Conservation (phyloP, 2,888 invertebrate genomes). For the Empis stercorea region DNA sequence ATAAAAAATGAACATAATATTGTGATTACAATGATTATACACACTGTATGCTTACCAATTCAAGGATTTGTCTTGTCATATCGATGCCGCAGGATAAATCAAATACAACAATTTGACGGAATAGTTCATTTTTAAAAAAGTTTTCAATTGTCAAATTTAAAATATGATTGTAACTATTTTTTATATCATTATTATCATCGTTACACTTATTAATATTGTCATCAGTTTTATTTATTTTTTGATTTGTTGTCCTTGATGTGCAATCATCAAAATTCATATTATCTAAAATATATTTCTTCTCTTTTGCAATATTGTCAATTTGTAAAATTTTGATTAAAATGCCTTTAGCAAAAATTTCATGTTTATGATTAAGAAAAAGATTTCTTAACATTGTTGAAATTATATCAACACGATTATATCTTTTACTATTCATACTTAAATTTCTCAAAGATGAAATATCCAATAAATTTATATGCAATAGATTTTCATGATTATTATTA, state of each 20-base stretch:
- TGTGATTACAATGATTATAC: neutral
- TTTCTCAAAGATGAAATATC: no score
- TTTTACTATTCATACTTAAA: neutral
- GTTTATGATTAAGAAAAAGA: neutral
- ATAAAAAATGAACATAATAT: neutral
- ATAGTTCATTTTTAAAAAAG: neutral
- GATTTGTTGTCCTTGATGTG: neutral
- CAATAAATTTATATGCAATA: no score
- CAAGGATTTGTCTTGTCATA: neutral
- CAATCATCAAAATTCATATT: neutral
- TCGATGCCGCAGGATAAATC: neutral
- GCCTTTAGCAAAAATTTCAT: neutral
- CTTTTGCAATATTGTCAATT: neutral
- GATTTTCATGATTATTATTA: no score
- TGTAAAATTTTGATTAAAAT: neutral
- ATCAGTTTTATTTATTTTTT: neutral
- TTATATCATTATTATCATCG: neutral
- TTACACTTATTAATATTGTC: no score
- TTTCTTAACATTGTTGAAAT: neutral
- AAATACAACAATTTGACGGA: neutral
- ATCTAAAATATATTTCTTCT: neutral
- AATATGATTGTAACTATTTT: neutral
- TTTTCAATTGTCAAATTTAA: neutral
- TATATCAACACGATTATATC: neutral
- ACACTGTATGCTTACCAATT: no score